Conservation (phyloP, 2,888 invertebrate genomes). For the Ecliptopera silaceata region DNA sequence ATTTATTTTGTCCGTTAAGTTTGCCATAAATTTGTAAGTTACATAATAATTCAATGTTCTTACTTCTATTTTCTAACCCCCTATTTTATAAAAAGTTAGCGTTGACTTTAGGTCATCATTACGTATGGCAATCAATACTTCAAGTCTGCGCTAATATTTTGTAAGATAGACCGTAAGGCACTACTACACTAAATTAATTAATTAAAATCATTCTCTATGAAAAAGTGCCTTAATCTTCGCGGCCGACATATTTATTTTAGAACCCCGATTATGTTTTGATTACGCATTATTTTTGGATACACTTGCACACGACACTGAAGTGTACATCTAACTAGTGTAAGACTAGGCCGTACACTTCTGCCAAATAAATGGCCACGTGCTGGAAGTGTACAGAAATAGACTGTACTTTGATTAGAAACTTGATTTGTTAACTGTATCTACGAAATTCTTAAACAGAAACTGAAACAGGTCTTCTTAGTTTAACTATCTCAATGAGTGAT, state of each 20-base stretch:
- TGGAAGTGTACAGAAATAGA: slow-evolving; percentile 18
- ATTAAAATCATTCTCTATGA: slow-evolving; percentile 41
- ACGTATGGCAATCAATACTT: too few relatives aligned
- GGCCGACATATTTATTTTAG: slow-evolving; percentile 79
- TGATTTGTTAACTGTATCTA: neutral
- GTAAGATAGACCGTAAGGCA: too few relatives aligned
- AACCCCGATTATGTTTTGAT: slow-evolving; percentile 77
- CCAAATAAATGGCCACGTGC: slow-evolving; percentile 25
- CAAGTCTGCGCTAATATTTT: too few relatives aligned
- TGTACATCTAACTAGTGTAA: slow-evolving; percentile 35
- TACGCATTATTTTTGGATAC: slow-evolving; percentile 80
- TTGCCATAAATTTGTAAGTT: too few relatives aligned
- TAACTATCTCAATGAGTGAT: too few relatives aligned
- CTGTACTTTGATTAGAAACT: neutral
- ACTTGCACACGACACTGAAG: slow-evolving; percentile 79
- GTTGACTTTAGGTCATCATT: too few relatives aligned
- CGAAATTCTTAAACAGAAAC: neutral
- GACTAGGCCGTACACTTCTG: slow-evolving; percentile 37
- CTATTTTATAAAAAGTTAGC: too few relatives aligned
- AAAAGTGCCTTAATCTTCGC: slow-evolving; percentile 51
- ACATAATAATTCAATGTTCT: too few relatives aligned
- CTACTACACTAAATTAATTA: too few relatives aligned
- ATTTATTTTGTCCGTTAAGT: too few relatives aligned
- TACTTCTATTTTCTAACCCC: too few relatives aligned
- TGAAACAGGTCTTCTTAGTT: neutral